Conservation (phyloP, 2,888 invertebrate species). For the Pachycephus smyrnensis region DNA sequence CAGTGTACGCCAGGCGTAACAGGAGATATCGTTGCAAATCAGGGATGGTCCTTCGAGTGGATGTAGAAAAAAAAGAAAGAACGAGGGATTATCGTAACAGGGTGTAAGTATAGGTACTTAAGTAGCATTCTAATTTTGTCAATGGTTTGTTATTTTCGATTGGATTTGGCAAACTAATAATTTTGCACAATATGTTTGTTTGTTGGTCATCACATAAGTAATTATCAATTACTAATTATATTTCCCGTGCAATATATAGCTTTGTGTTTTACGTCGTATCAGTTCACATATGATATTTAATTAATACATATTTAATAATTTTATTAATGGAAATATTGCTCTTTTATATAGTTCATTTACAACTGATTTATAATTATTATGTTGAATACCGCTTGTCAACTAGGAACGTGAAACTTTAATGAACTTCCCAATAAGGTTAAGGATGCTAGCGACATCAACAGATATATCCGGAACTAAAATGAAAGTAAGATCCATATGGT, state of each 20-base stretch:
- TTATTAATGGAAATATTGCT: neutral
- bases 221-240: neutral
- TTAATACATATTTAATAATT: neutral
- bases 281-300: neutral
- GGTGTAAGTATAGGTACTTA: slow-evolving; percentile 74
- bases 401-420: neutral
- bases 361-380: neutral
- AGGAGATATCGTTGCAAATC: slow-evolving; percentile 29
- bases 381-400: neutral
- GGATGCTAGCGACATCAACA: neutral
- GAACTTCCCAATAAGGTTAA: neutral
- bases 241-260: no score
- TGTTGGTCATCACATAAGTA: neutral
- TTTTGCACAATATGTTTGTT: neutral
- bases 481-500: neutral
- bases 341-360: neutral
- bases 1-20: slow-evolving; percentile 34
- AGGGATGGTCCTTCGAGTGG: neutral
- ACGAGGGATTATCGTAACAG: neutral
- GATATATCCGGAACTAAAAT: neutral
- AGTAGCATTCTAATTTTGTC: neutral
- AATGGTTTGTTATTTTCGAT: neutral
- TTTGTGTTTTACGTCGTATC: no score
- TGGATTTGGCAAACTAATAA: neutral
- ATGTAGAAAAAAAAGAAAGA: neutral